These are phyloP conservation scores for Ooceraea biroi DNA, from an alignment of 1,140 invertebrate genomes.

Conservation along the genomic window DNA sequence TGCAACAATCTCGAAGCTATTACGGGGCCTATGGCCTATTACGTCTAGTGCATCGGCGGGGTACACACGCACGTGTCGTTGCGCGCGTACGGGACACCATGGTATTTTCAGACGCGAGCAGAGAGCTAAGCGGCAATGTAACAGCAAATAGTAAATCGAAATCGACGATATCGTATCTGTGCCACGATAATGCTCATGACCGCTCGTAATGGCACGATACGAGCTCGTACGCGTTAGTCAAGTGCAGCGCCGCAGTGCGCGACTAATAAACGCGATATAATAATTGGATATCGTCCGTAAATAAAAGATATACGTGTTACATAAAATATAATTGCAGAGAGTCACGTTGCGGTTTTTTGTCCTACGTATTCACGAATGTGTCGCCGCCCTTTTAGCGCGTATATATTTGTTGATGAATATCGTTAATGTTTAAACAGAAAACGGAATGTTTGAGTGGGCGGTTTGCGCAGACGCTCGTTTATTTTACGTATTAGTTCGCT, in stretches of 20 bases:
- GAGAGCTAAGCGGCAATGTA: not conserved
- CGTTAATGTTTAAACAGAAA: conserved; percentile 9
- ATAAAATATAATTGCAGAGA: too few relatives aligned
- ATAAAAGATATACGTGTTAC: too few relatives aligned
- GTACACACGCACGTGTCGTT: not conserved
- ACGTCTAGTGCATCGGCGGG: conserved; percentile 41
- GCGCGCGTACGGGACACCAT: not conserved
- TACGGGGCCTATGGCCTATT: conserved; percentile 66
- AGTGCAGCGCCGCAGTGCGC: too few relatives aligned
- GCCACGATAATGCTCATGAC: not conserved
- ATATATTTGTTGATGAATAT: not conserved
- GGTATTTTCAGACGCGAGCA: conserved; percentile 10
- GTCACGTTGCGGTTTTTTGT: too few relatives aligned
- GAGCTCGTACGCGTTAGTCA: not conserved
- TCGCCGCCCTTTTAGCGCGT: not conserved
- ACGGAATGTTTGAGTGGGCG: not conserved
- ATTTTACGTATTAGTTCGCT: conserved; percentile 36
- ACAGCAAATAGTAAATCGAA: conserved; percentile 21
- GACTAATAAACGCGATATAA: too few relatives aligned
- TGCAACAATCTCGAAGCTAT: conserved; percentile 69
- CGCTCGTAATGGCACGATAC: not conserved
- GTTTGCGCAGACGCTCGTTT: not conserved
- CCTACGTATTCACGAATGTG: not conserved
- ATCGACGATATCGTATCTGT: conserved; percentile 27
- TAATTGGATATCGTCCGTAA: too few relatives aligned